Evolutionary conservation across 2,113 vertebrate species (phyloP).

Genomic region (Donacobius atricapilla): DNA sequence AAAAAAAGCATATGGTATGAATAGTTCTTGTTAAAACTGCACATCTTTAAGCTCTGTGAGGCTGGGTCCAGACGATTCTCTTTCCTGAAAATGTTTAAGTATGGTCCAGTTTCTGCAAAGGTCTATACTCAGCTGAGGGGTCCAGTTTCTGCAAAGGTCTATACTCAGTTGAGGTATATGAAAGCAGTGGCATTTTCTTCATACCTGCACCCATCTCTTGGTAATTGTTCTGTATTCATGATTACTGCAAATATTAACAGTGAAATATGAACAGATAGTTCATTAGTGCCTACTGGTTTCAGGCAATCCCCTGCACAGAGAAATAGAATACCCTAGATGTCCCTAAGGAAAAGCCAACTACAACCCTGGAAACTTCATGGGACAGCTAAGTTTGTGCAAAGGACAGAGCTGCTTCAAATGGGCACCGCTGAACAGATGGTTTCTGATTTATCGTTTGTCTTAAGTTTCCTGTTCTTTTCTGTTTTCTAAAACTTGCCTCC

Average conservation of each 20-base stretch:
- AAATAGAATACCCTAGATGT: neutral
- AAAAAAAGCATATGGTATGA: neutral
- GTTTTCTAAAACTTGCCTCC: neutral
- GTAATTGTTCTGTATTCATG: neutral
- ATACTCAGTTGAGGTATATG: neutral
- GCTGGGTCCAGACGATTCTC: neutral
- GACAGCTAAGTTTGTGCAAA: neutral
- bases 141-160: neutral
- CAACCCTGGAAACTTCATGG: neutral
- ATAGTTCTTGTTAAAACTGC: neutral
- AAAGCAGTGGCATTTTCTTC: neutral
- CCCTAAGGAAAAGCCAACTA: neutral
- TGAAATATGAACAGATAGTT: neutral
- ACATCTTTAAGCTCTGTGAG: neutral
- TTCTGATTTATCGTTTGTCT: neutral
- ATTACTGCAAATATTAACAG: neutral
- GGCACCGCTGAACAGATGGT: neutral
- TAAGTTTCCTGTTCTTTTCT: neutral
- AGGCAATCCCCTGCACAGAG: neutral
- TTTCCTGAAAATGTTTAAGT: neutral
- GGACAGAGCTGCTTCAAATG: neutral
- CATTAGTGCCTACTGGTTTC: neutral
- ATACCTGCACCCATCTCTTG: neutral
- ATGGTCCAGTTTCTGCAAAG: neutral
- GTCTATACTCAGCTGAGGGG: neutral